Base-by-base conservation (phyloP, 2,888 invertebrate species). In the Hipparchia semele region DNA sequence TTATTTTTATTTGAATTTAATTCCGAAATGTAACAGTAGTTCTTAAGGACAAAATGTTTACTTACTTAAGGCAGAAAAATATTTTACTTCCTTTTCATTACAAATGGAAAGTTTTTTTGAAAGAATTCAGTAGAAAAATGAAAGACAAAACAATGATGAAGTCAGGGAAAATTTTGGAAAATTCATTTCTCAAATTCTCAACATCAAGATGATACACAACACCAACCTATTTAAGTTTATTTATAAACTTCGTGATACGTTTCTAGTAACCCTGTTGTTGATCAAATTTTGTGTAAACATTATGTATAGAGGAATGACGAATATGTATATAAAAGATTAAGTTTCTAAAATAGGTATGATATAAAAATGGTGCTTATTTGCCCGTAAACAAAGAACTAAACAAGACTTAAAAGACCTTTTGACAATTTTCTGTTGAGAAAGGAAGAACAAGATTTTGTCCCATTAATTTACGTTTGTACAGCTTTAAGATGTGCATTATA, bases 401-500 rank as follows among this genome's bases (percentile, higher is more conserved):
- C 12, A 12, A 12, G 53, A 53, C 12, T 12, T 39, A 53, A 53
- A 53, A 58, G 8, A 8, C 8, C 3, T 12, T 53, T 53, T 53
- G 10, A 12, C 53, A 53, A 51, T 51, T 1, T 9, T 51, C 7
- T 56, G n/a, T 6, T 2, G n/a, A 13, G 8, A 58, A 61, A 45
- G 12, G 60, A 45, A 45, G n/a, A 12, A 45, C 12, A 33, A 45
- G 12, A 12, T 39, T 45, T 45, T 39, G 4, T 45, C n/a, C 45
- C n/a, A 2, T 45, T 0, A 45, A 39, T 45, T 64, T 13, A 46
- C 8, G 62, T 62, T 4, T 67, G 45, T 45, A 46, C 45, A 54
- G 54, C 8, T 78, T 73, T 79, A 80, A 83, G 83, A 78, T 84
- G 89, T 90, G 91, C 90, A 86, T 82, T 89, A 88, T 82, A 87